Evolutionary conservation across 2,888 invertebrate species (phyloP).

Genomic region (Pterostichus madidus): DNA sequence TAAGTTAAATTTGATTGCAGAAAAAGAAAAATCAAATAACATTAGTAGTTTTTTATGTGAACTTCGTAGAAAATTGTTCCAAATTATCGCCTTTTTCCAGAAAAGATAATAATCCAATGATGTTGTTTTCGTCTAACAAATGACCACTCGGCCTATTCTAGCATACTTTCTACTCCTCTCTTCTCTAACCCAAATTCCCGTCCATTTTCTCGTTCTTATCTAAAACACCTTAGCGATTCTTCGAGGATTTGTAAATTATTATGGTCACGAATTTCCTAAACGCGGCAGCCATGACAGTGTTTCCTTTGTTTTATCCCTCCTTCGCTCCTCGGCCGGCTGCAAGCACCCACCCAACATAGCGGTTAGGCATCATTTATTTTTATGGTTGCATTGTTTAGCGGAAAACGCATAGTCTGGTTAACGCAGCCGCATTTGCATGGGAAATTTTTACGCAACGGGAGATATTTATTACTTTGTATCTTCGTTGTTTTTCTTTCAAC

Average conservation of each 20-base stretch:
- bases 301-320: too few species aligned
- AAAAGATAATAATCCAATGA: too few species aligned
- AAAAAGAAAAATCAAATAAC: too few species aligned
- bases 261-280: conserved; percentile 56
- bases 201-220: background rate
- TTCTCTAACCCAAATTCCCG: background rate
- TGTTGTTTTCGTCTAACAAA: too few species aligned
- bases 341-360: conserved; percentile 24
- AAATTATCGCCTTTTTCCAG: too few species aligned
- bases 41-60: too few species aligned
- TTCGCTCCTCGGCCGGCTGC: background rate
- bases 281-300: conserved; percentile 19
- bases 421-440: conserved; percentile 40
- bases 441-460: conserved; percentile 33
- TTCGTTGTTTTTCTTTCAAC: conserved; percentile 11
- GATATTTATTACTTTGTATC: conserved; percentile 25
- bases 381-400: conserved; percentile 57
- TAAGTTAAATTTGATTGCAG: too few species aligned
- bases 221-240: background rate
- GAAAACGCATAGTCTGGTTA: conserved; percentile 36
- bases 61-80: too few species aligned
- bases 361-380: conserved; percentile 62
- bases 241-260: conserved; percentile 48
- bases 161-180: background rate
- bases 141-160: too few species aligned